Base-by-base conservation (phyloP, 2,888 invertebrate genomes). In the Drosophila infuscata region DNA sequence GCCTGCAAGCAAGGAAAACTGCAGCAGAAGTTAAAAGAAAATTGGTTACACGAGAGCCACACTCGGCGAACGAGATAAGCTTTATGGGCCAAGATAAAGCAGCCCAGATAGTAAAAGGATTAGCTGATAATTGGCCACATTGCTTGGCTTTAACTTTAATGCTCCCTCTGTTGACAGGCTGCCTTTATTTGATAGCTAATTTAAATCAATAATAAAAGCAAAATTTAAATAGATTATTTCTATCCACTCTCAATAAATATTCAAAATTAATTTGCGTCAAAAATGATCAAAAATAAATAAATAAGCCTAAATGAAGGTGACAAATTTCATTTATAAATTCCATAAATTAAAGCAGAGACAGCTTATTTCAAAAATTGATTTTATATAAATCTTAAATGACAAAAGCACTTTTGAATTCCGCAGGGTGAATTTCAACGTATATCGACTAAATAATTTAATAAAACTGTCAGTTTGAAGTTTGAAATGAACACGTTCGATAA, bases 371-470 rank as follows among this genome's bases (percentile, higher is more conserved):
- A 43, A 35, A 59, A 48, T 60, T 53, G 43, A 58, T 51, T 72
- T 60, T 57, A 17, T 54, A 48, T 46, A 46, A 60, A 60, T 58
- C 60, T 69, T 43, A 43, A 29, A 49, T 67, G 60, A 35, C 36
- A 43, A 57, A 38, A 52, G 57, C 43, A 62, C 43, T 61, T 36
- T 46, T 29, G 35, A 58, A n/a, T 62, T 15, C 48, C 64, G 51
- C 59, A 43, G 54, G 51, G 73, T 36, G 17, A 8, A 38, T 43
- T 43, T 59, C n/a, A 33, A 29, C 32, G 38, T 48, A 48, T 53
- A 67, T 32, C 36, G 57, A 48, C 32, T 30, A 61, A 65, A 61
- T 78, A 74, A 78, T 74, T 78, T 74, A 68, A 70, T 74, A 30
- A 53, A 74, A 49, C 52, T 74, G 78, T 74, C 74, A 70, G 53